Conservation (phyloP, 2,888 invertebrate species). For the Sphaerophoria taeniata region DNA sequence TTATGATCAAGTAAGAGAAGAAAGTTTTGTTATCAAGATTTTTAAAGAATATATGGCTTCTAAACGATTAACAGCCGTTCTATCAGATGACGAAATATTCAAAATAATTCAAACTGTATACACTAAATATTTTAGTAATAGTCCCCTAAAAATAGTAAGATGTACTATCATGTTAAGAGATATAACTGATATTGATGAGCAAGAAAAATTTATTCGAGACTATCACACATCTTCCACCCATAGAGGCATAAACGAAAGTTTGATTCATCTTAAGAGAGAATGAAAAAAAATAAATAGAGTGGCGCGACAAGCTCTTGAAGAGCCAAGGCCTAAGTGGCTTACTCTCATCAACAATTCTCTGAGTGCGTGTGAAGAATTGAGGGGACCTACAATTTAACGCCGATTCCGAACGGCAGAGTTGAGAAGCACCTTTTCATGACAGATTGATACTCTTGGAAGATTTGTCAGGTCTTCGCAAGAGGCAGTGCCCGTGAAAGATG, state of each 20-base stretch:
- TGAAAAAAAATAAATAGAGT: too few relatives aligned
- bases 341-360: too few relatives aligned
- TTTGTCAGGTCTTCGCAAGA: too few relatives aligned
- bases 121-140: slow-evolving; percentile 29
- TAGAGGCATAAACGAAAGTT: slow-evolving; percentile 39
- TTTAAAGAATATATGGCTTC: slow-evolving; percentile 28
- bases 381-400: too few relatives aligned
- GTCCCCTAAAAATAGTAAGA: slow-evolving; percentile 36
- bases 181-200: slow-evolving; percentile 6
- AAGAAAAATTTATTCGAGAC: slow-evolving; percentile 20
- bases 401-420: too few relatives aligned
- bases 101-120: slow-evolving; percentile 40
- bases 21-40: slow-evolving; percentile 19
- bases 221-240: slow-evolving; percentile 1
- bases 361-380: too few relatives aligned
- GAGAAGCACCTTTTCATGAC: too few relatives aligned
- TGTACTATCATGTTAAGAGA: slow-evolving; percentile 9
- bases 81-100: slow-evolving; percentile 43
- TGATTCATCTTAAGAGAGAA: slow-evolving; percentile 47
- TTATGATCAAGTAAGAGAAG: slow-evolving; percentile 6
- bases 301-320: too few relatives aligned
- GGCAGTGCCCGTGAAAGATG: too few relatives aligned
- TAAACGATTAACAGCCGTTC: slow-evolving; percentile 23
- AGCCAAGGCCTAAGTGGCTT: too few relatives aligned
- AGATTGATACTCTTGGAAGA: too few relatives aligned